Percentiles rank a stretch among this genome's conserved stretches.
phyloP scores from a whole-genome alignment of 2,113 vertebrate species.

The Colossoma macropomum region DNA sequence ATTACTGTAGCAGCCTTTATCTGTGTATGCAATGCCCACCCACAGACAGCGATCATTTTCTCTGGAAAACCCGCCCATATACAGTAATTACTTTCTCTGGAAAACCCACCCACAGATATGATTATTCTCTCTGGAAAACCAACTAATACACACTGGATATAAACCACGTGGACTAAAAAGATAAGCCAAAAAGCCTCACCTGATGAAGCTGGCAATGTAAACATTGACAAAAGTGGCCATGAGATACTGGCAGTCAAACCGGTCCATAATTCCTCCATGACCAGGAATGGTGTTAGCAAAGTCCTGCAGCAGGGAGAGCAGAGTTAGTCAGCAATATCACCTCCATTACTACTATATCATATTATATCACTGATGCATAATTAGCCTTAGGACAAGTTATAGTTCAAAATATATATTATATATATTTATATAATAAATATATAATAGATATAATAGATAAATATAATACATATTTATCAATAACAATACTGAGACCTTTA shows the following conservation, averaged over 20 bases:
- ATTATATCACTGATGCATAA: too few species aligned
- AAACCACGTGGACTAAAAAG: background rate
- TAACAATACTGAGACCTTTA: too few species aligned
- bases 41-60: background rate
- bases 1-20: background rate
- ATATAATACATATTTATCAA: too few species aligned
- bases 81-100: background rate
- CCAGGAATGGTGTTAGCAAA: slow-evolving; percentile 98
- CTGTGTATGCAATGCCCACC: background rate
- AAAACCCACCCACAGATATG: background rate
- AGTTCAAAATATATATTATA: too few species aligned
- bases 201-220: slow-evolving; percentile 99
- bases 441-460: too few species aligned
- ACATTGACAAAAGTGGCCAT: slow-evolving; percentile 99
- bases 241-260: slow-evolving; percentile 98
- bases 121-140: background rate
- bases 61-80: background rate
- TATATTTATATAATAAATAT: too few species aligned
- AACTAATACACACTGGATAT: background rate
- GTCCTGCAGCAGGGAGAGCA: slow-evolving; percentile 77
- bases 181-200: slow-evolving; percentile 70
- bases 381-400: too few species aligned
- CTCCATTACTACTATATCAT: too few species aligned
- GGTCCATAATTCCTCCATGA: slow-evolving; percentile 97
- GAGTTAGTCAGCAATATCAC: background rate